Base-by-base conservation (phyloP, 37 sponge, comb jelly and placozoan genomes). In the Halisarca cf. caerulea region DNA sequence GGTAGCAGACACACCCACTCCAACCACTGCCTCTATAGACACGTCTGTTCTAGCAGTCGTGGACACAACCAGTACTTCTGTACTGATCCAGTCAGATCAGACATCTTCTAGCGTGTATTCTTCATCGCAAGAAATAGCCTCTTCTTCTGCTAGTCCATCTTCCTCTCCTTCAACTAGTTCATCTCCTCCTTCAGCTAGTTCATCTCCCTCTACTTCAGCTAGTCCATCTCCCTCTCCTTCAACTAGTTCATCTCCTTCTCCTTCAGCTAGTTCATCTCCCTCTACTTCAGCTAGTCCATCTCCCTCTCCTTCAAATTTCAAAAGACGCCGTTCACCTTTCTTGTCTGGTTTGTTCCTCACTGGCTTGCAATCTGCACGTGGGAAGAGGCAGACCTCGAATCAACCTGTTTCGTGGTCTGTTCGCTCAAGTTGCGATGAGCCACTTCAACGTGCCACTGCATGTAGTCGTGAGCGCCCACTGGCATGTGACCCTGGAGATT, bases 401-500 rank as follows among this genome's bases (percentile, higher is more conserved):
- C 51, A 47, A 47, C 32, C 35, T 30, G 4, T 74, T n/a, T 74
- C 77, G 1, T 74, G 77, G 77, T 44, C 45, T 2, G 41, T 74
- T 37, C 39, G 77, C 21, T 23, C 44, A 8, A 44, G 23, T 23
- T 74, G 77, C 25, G 42, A 74, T 24, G 44, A 20, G 2, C 7
- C 45, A 2, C 44, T 37, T 1, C n/a, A 2, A 0, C 24, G 25
- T 74, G 3, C 43, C 43, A 37, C 25, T 74, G 77, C 7, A 2
- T 58, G 92, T 81, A 78, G 85, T 0, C 60, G 33, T 8, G 18
- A 20, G n/a, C 69, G 23, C 32, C 94, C 69, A 21, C 86, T 91
- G 27, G 80, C 84, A 15, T 94, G 94, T 41, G 9, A 72, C 20
- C 58, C 72, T 62, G 94, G 94, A 40, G 91, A 94, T 64, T 87